A percentile compares a stretch with the other conserved stretches of the same genome.
These are phyloP conservation scores for Glareola pratincola DNA, from an alignment of 2,113 vertebrate species.

Conservation along the genomic window DNA sequence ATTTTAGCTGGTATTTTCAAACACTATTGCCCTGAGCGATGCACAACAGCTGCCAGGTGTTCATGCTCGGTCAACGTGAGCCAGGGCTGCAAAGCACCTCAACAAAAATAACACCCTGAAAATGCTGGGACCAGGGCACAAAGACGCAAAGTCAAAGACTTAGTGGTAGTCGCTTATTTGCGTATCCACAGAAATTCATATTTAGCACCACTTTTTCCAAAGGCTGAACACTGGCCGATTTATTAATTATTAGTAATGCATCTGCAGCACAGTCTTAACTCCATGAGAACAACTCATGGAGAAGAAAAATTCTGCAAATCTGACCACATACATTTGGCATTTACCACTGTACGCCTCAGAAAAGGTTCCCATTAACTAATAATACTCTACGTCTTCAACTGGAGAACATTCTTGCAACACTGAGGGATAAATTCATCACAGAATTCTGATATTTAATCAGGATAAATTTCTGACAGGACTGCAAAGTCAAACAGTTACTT, in stretches of 20 bases:
- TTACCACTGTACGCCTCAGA: neutral
- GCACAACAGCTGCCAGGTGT: neutral
- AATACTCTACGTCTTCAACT: neutral
- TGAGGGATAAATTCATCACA: neutral
- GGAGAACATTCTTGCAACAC: neutral
- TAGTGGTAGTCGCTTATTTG: neutral
- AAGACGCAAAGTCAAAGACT: neutral
- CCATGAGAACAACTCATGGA: neutral
- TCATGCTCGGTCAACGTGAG: neutral
- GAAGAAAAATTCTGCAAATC: neutral
- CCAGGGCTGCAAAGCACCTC: neutral
- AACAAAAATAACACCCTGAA: neutral
- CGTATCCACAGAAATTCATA: neutral
- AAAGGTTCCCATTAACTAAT: neutral
- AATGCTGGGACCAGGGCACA: neutral
- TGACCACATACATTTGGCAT: neutral
- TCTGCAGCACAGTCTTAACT: neutral
- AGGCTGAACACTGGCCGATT: neutral
- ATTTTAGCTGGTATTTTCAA: neutral
- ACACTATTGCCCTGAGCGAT: neutral
- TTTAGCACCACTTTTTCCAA: neutral
- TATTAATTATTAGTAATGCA: neutral
- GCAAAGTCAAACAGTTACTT: slow-evolving; percentile 21
- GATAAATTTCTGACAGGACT: neutral
- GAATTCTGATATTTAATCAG: neutral